Evolutionary conservation across 2,888 invertebrate species (phyloP).

Genomic region (Meliscaeva auricollis): DNA sequence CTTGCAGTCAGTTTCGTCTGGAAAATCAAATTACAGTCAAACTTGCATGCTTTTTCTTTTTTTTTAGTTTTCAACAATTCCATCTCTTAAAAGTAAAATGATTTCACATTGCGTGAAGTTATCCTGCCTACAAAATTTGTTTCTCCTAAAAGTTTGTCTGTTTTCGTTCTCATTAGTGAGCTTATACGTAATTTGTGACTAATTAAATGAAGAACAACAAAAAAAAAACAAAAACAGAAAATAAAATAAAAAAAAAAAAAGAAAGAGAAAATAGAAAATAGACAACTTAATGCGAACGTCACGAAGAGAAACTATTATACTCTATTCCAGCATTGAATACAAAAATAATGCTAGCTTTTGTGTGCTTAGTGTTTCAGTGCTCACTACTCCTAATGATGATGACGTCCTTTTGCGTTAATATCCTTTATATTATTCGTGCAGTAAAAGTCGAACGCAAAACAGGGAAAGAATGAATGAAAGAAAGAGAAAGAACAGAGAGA

Average conservation of each 20-base stretch:
- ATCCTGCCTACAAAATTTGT: not conserved
- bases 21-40: too few relatives aligned
- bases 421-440: constrained; percentile 3
- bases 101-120: too few relatives aligned
- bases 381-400: constrained; percentile 50
- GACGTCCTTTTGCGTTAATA: constrained; percentile 51
- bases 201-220: constrained; percentile 20
- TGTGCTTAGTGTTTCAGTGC: constrained; percentile 16
- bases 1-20: too few relatives aligned
- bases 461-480: not conserved
- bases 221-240: not conserved
- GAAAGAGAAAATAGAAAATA: not conserved
- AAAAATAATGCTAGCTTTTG: constrained; percentile 34
- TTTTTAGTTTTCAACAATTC: too few relatives aligned
- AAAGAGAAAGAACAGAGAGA: not conserved
- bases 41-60: too few relatives aligned
- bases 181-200: constrained; percentile 22
- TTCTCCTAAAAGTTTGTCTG: not conserved
- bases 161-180: constrained; percentile 21
- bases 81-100: too few relatives aligned
- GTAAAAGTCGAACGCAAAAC: not conserved
- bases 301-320: constrained; percentile 41
- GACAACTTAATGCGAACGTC: constrained; percentile 40
- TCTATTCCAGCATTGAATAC: constrained; percentile 21
- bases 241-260: not conserved